Conservation (phyloP, 2,113 vertebrate genomes). For the Mastomys coucha region DNA sequence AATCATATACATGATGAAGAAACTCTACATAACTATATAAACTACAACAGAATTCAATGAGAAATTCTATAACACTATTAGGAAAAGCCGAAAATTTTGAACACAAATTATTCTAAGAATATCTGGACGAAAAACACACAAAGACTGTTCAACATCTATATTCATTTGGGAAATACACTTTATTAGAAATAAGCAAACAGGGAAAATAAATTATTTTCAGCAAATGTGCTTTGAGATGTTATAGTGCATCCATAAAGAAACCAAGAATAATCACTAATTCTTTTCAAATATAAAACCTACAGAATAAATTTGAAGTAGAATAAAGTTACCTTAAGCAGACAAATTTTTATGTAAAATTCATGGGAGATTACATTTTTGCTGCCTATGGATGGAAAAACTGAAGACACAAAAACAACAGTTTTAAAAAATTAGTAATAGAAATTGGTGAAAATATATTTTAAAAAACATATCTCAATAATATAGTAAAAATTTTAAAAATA, state of each 20-base stretch:
- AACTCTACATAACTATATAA: background rate
- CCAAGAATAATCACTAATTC: background rate
- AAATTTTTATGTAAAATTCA: background rate
- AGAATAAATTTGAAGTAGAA: background rate
- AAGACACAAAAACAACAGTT: background rate
- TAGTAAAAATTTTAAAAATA: background rate
- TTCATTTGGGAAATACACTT: background rate
- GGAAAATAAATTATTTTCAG: background rate
- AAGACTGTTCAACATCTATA: background rate
- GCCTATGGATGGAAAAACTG: background rate
- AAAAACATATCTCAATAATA: background rate
- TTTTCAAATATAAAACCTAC: background rate
- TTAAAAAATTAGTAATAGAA: background rate
- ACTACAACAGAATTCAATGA: background rate
- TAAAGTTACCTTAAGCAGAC: background rate
- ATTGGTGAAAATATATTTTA: background rate
- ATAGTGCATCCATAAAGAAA: background rate
- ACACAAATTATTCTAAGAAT: background rate
- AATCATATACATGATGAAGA: background rate
- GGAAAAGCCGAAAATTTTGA: background rate
- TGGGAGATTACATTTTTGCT: background rate
- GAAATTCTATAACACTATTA: background rate
- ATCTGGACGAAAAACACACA: background rate
- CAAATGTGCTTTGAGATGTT: background rate
- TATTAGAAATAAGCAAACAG: background rate